phyloP scores from a whole-genome alignment of 2,888 invertebrate genomes.

The Micoletzkya japonica region DNA sequence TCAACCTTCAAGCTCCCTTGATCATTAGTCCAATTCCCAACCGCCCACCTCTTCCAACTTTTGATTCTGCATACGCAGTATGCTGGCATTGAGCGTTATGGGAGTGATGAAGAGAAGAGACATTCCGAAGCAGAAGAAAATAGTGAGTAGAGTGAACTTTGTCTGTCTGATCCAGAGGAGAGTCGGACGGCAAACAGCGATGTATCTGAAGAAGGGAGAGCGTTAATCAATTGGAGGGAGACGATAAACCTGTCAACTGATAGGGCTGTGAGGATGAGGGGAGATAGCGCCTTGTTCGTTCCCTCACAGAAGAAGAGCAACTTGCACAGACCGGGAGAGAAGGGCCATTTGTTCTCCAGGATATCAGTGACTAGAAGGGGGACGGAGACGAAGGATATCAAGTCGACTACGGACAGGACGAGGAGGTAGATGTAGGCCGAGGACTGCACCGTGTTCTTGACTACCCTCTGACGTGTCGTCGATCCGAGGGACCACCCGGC shows the following conservation, averaged over 20 bases:
- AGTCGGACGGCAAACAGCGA: conserved; percentile 51
- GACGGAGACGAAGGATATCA: conserved; percentile 54
- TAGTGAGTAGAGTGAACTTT: conserved; percentile 48
- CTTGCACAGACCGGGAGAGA: conserved; percentile 48
- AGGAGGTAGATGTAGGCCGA: conserved; percentile 60
- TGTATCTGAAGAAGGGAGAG: conserved; percentile 21
- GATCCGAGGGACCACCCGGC: conserved; percentile 36
- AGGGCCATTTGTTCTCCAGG: conserved; percentile 46
- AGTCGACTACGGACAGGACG: conserved; percentile 58
- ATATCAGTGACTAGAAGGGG: conserved; percentile 59
- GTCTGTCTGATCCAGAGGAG: conserved; percentile 57
- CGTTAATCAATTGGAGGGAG: background rate
- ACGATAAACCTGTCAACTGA: conserved; percentile 48
- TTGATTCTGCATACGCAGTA: conserved; percentile 25
- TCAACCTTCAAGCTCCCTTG: conserved; percentile 35
- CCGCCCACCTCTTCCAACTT: conserved; percentile 5
- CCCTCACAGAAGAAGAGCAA: conserved; percentile 55
- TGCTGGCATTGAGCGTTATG: conserved; percentile 37
- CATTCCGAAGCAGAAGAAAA: conserved; percentile 43
- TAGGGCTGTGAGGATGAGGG: conserved; percentile 57
- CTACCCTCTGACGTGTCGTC: conserved; percentile 30
- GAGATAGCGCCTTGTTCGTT: conserved; percentile 58
- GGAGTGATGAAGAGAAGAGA: conserved; percentile 57
- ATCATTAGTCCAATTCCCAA: conserved; percentile 28
- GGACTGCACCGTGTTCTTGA: conserved; percentile 48